These are phyloP conservation scores for Medauroidea extradentata DNA, from an alignment of 1,140 invertebrate species.

Conservation along the genomic window DNA sequence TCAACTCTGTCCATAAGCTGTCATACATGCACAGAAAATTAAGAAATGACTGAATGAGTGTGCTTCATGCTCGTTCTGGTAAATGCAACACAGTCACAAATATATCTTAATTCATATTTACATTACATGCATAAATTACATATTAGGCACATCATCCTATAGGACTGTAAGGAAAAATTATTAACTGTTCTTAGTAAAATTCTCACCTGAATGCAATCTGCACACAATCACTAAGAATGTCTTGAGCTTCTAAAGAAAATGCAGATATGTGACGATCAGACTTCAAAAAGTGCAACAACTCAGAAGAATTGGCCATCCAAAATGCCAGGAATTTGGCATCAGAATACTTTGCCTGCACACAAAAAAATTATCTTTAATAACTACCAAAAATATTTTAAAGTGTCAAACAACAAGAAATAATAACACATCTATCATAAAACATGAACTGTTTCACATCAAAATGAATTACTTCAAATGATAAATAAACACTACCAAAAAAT, in stretches of 20 bases:
- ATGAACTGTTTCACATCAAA: too few species aligned
- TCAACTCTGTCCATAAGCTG: background rate
- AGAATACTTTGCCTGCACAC: constrained; percentile 67
- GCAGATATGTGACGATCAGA: constrained; percentile 90
- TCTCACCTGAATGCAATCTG: constrained; percentile 76
- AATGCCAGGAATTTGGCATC: constrained; percentile 84
- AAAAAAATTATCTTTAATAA: background rate
- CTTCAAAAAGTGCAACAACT: constrained; percentile 92
- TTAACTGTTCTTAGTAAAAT: too few species aligned
- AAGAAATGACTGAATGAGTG: background rate
- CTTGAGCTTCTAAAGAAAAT: constrained; percentile 87
- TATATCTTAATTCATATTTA: background rate
- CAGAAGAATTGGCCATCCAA: constrained; percentile 96
- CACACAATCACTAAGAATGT: constrained; percentile 86
- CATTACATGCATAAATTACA: background rate
- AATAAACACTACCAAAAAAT: too few species aligned
- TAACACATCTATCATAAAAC: too few species aligned
- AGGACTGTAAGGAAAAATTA: too few species aligned
- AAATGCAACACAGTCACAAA: background rate
- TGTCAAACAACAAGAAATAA: too few species aligned
- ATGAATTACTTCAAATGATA: too few species aligned
- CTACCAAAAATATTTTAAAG: too few species aligned
- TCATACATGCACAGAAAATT: background rate
- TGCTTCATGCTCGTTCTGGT: background rate
- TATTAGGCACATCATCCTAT: background rate